Base-by-base conservation (phyloP, 2,113 vertebrate species). In the Neodontobutis hainanensis region DNA sequence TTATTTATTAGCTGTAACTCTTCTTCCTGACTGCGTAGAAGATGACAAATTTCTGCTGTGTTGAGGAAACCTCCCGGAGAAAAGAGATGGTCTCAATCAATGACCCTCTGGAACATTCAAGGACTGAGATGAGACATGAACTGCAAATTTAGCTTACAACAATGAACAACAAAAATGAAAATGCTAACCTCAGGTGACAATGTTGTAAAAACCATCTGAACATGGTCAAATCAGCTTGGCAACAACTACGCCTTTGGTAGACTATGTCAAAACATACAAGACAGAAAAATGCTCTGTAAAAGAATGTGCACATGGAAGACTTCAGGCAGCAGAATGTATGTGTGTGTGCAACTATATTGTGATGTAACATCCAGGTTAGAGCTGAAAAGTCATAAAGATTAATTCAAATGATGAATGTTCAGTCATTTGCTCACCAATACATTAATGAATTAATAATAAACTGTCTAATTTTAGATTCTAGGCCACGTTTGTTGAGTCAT, bases 1-100 rank as follows among this genome's bases (percentile, higher is more conserved):
- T 85, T 84, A 87, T 85, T 82, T 78, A 85, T 78, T 74, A 81
- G 72, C 58, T 70, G 47, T 80, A 85, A 38, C 85, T 88, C 77
- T 84, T 73, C 73, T 66, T 27, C 12, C 50, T 68, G 78, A 65
- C 63, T 80, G 72, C 46, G 61, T 60, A 64, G 58, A 72, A 48
- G 57, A 78, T 55, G 68, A 68, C 10, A 66, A 44, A 67, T 73
- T 50, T 78, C 59, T 65, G 53, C 61, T 65, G 40, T 64, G 57
- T 61, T 80, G 49, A 60, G 64, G 64, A 73, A 71, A 59, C 27
- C 75, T 79, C 65, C 19, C 10, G 60, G 65, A 72, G 47, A 79
- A 69, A 71, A 52, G 52, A 48, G 40, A 42, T 58, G 61, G 38
- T 75, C 60, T 70, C 58, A 63, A 57, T 61, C 74, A 63, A 63